Evolutionary conservation across 2,888 invertebrate genomes (phyloP), one percentile per base, ranked within the genome.

Genomic region (Drosophila atripex): DNA sequence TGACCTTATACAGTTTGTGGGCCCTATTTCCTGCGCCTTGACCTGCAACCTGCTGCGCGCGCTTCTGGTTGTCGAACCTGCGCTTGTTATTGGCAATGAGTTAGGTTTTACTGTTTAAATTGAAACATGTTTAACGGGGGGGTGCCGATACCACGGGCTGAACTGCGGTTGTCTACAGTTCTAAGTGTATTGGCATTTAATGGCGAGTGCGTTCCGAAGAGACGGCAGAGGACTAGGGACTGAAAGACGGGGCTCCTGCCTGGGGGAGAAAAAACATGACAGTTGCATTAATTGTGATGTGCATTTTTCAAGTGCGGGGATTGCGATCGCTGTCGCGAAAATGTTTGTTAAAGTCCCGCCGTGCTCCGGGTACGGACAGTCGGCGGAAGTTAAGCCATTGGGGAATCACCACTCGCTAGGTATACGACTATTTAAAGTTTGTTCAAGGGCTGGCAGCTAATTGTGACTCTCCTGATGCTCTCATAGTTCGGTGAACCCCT

Each of bases 121-220:
- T 85, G 76, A 80, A 80, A 74, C 78, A 73, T 54, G 60, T 72
- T 16, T 30, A 6, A 18, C 7, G 49, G 9, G 14, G 14, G 43
- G 18, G 14, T 35, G 21, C n/a, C 14, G 18, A 25, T 18, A 23
- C 12, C 39, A 39, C 6, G 38, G 38, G 23, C 39, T 39, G 16
- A 46, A 59, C 50, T 74, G 77, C 71, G 78, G 82, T 74, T 60
- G 71, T 52, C 86, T 86, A 57, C 83, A 76, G 76, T 80, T 83
- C 87, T 86, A 86, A 90, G 90, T 89, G 89, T 90, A 89, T 89
- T 90, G 90, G 90, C 89, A 86, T 89, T 89, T 78, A 86, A 87
- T 80, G 88, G 82, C 86, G 88, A 87, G 88, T 86, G 84, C 85
- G 80, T 79, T 75, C 71, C 60, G 54, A 71, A 50, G 77, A 75